Evolutionary conservation across 2,113 vertebrate genomes (phyloP), one percentile per base, ranked within the genome.

Genomic region (Gyps fulvus): DNA sequence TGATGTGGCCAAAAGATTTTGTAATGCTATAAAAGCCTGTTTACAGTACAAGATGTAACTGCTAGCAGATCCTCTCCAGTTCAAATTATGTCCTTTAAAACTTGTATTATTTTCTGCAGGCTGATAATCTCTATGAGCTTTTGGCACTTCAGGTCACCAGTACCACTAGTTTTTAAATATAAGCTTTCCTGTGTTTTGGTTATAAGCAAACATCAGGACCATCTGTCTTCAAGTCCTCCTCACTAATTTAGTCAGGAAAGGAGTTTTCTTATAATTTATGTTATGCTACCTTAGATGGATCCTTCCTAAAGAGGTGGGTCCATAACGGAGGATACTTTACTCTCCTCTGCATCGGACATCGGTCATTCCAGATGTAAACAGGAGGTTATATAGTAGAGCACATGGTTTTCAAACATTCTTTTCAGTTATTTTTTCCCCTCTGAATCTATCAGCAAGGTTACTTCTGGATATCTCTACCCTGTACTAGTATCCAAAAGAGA

Each of bases 281-380:
- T 43, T 57, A 9, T 4, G 8, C 8, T 40, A 34, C 32, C 26
- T 40, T 32, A 23, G 58, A 31, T 0, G 0, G 31, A 69, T 38
- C 57, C 57, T 57, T 91, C 49, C 47, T 61, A 54, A 70, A 74
- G 42, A 59, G 27, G 7, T n/a, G 36, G 17, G n/a, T 55, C 42
- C 3, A 2, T 49, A 54, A 23, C 6, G 16, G 42, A 80, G 9
- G 32, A 55, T 34, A 38, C 17, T 49, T 71, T 29, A 16, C 40
- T 32, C 34, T 49, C 47, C 54, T 47, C 31, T 20, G 40, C 25
- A 18, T 40, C 32, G 21, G 55, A 31, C 21, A 42, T 26, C 0
- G 3, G 14, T 66, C 43, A 27, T 1, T 7, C 32, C 38, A 70
- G 36, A 66, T 16, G n/a, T 45, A 32, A 81, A 34, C 12, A 50